Conservation (phyloP, 2,113 vertebrate species). For the Willisornis vidua region DNA sequence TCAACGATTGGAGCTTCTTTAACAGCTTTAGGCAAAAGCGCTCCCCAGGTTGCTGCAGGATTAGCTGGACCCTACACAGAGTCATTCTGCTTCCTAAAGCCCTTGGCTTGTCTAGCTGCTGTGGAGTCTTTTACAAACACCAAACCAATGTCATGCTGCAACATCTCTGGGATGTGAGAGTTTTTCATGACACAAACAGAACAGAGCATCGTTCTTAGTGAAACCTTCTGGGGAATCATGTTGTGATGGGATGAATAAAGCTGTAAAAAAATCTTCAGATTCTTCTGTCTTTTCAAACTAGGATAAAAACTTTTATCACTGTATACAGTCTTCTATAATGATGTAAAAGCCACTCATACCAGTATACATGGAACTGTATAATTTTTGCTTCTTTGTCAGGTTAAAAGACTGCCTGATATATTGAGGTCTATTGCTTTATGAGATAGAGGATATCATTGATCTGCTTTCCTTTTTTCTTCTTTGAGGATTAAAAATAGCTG, state of each 20-base stretch:
- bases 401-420: neutral
- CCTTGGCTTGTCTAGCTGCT: neutral
- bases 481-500: neutral
- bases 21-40: neutral
- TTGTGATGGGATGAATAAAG: neutral
- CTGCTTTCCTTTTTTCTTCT: neutral
- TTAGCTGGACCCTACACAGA: neutral
- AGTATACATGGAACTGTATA: neutral
- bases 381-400: neutral
- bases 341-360: neutral
- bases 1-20: conserved; percentile 6
- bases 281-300: neutral
- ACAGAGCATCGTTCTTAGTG: neutral
- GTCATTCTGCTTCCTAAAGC: neutral
- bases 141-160: neutral
- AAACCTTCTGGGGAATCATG: neutral
- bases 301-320: neutral
- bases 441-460: neutral
- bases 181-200: neutral
- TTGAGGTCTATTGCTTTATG: neutral
- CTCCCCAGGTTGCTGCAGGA: conserved; percentile 3
- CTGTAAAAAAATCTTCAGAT: neutral
- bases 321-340: neutral
- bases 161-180: neutral
- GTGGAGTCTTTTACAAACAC: neutral